Conservation (phyloP, 2,113 vertebrate genomes). For the Meles meles region DNA sequence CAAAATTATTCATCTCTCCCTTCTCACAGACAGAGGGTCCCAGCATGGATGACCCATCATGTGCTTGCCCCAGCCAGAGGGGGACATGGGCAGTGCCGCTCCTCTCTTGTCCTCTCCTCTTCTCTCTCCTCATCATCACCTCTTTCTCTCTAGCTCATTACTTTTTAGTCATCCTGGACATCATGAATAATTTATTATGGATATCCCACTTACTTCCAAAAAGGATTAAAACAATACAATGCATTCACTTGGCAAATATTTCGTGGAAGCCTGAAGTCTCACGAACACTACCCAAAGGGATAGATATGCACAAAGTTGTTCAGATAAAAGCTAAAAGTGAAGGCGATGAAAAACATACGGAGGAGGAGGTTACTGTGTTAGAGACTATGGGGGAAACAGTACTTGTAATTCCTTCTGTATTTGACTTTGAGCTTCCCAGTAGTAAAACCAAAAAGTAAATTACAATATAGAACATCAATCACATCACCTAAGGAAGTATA, state of each 20-base stretch:
- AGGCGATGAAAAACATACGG: background rate
- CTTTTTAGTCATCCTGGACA: background rate
- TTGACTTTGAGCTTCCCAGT: background rate
- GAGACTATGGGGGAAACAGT: background rate
- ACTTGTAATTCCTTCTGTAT: background rate
- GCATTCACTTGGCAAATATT: background rate
- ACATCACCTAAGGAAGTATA: background rate
- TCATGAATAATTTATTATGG: background rate
- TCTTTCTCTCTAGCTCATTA: background rate
- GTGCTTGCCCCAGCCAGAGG: fast-evolving
- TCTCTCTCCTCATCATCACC: background rate
- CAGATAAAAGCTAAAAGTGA: conserved; percentile 1
- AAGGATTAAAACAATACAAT: background rate
- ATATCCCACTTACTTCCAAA: background rate
- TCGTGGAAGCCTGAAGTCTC: background rate
- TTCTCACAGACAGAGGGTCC: background rate
- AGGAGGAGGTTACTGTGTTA: background rate
- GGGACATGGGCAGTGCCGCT: too few relatives aligned
- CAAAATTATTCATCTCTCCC: background rate
- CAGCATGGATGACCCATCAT: background rate
- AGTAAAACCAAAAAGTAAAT: background rate
- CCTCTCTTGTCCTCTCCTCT: background rate
- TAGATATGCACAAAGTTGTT: background rate
- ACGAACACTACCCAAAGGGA: background rate
- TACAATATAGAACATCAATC: background rate